Evolutionary conservation across 2,888 invertebrate genomes (phyloP).

Genomic region (Pilophorus perplexus): DNA sequence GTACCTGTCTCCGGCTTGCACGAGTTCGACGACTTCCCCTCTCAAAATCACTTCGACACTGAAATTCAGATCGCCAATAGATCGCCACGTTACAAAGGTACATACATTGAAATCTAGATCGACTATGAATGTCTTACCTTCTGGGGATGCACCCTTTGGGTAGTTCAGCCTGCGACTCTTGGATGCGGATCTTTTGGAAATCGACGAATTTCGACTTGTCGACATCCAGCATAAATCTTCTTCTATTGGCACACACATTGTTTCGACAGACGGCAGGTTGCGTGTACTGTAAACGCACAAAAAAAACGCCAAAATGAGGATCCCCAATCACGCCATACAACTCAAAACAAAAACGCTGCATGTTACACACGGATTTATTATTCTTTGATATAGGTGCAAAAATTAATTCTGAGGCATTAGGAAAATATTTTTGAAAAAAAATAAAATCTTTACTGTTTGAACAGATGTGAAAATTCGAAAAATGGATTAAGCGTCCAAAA

Average conservation of each 20-base stretch:
- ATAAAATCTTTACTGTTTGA: too few species aligned
- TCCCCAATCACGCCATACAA: too few species aligned
- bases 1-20: constrained; percentile 82
- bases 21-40: constrained; percentile 93
- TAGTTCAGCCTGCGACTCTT: constrained; percentile 95
- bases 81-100: background rate
- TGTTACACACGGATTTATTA: too few species aligned
- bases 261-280: constrained; percentile 95
- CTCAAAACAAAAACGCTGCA: too few species aligned
- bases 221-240: constrained; percentile 84
- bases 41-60: constrained; percentile 88
- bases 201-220: constrained; percentile 95
- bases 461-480: too few species aligned
- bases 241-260: constrained; percentile 89
- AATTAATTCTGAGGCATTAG: too few species aligned
- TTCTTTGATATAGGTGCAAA: too few species aligned
- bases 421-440: too few species aligned
- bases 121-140: constrained; percentile 56
- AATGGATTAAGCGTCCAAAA: too few species aligned
- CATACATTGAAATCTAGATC: constrained; percentile 11
- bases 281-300: constrained; percentile 65
- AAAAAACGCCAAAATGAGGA: background rate
- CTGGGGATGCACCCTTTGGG: constrained; percentile 96
- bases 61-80: constrained; percentile 19
- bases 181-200: constrained; percentile 96